Conservation (phyloP, 2,888 invertebrate genomes). For the Perizoma affinitatum region DNA sequence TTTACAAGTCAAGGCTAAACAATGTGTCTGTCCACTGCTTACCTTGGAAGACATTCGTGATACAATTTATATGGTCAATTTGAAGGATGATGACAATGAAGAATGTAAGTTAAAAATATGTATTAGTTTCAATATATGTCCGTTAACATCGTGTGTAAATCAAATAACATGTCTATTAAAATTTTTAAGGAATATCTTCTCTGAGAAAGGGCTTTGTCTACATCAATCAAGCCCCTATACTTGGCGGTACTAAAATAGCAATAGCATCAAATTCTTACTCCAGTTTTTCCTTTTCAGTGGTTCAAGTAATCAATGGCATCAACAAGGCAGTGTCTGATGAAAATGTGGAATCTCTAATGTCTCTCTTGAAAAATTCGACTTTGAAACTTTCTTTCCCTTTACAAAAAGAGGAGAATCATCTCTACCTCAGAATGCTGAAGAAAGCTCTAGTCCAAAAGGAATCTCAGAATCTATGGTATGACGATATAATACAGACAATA, state of each 20-base stretch:
- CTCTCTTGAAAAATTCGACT: slow-evolving; percentile 73
- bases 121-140: too few relatives aligned
- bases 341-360: slow-evolving; percentile 75
- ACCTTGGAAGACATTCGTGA: slow-evolving; percentile 88
- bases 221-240: too few relatives aligned
- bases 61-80: slow-evolving; percentile 86
- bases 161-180: too few relatives aligned
- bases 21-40: slow-evolving; percentile 82
- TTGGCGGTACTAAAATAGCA: too few relatives aligned
- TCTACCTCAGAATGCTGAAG: slow-evolving; percentile 82
- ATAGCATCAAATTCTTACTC: too few relatives aligned
- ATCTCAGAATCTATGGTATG: slow-evolving; percentile 84
- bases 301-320: slow-evolving; percentile 82
- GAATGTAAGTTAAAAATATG: slow-evolving; percentile 64
- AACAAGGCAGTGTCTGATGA: slow-evolving; percentile 85
- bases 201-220: too few relatives aligned
- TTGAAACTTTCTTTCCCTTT: slow-evolving; percentile 69
- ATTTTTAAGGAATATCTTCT: too few relatives aligned
- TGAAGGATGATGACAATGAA: slow-evolving; percentile 85
- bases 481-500: slow-evolving; percentile 80
- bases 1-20: slow-evolving; percentile 75
- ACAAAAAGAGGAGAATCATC: slow-evolving; percentile 75
- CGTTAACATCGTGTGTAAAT: too few relatives aligned
- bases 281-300: slow-evolving; percentile 67
- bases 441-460: slow-evolving; percentile 78